Conservation (phyloP, 1,140 invertebrate genomes). For the Bombyx mori region ASM3026992v2 NC_085112.1:8781501-8782000, state of each 20-base stretch:
- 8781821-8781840: conserved; percentile 69
- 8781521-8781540: conserved; percentile 56
- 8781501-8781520: conserved; percentile 75
- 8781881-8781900: conserved; percentile 38
- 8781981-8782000: no score
- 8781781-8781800: conserved; percentile 83
- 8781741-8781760: conserved; percentile 94
- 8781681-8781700: conserved; percentile 85
- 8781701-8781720: conserved; percentile 94
- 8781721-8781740: conserved; percentile 90
- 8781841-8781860: conserved; percentile 64
- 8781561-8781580: conserved; percentile 75
- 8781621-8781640: conserved; percentile 86
- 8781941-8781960: no score
- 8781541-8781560: conserved; percentile 76
- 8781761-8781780: conserved; percentile 90
- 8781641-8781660: conserved; percentile 90
- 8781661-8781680: conserved; percentile 94
- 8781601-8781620: conserved; percentile 51
- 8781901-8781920: no score
- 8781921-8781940: no score
- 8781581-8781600: conserved; percentile 69
- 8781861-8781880: conserved; percentile 53
- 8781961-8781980: no score
- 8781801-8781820: conserved; percentile 81